Base-by-base conservation (phyloP, 2,113 vertebrate species). In the Mola mola region DNA sequence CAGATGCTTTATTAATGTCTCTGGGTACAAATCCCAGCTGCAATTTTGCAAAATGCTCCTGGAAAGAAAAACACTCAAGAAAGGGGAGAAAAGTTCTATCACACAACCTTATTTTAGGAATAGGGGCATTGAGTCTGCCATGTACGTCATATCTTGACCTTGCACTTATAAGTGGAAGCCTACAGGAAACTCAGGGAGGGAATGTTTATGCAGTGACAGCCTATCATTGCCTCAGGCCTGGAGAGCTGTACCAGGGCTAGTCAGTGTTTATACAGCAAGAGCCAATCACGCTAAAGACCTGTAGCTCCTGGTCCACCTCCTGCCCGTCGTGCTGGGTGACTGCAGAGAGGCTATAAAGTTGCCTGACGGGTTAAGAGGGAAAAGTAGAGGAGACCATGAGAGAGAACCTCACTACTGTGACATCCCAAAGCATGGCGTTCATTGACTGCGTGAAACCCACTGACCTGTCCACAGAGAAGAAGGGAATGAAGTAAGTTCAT, bases 271-370 rank as follows among this genome's bases (percentile, higher is more conserved):
- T 70, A 76, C 50, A 75, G 38, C 21, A 0, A n/a, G 17, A 52
- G 72, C 88, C 85, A 88, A 85, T 85, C 70, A 2, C 1, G 0
- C 43, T 8, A 8, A 17, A 66, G 66, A 73, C 20, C 61, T 42
- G 52, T n/a, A 34, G 5, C 9, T 29, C 15, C 25, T 11, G 53
- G 9, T 44, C 71, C 42, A 43, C 69, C 79, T 47, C 66, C 6
- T 2, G 16, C 38, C 21, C 8, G 44, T 40, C n/a, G n/a, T n/a
- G n/a, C n/a, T n/a, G n/a, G n/a, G n/a, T 15, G 26, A 9, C 36
- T 4, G 41, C n/a, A 46, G 51, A 52, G 60, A 69, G 55, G 28
- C 68, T 89, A 90, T 90, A 90, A 86, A 88, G 67, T 21, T 46
- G 26, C 21, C 63, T 24, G 66, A n/a, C 43, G n/a, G 72, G 77